Evolutionary conservation across 1,140 invertebrate species (phyloP).

Genomic region (Aphelinus atriplicis): DNA sequence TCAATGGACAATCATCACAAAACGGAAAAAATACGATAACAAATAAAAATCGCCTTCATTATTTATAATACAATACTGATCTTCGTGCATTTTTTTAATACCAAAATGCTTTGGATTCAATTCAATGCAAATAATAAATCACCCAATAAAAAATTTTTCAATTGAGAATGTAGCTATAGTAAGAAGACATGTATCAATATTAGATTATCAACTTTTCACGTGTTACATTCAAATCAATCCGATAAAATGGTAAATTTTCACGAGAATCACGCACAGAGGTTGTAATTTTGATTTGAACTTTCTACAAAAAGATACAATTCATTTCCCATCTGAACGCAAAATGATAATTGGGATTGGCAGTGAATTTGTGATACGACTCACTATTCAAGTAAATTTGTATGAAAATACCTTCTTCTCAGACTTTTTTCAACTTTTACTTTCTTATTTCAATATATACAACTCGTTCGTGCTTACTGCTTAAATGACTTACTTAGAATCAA

Average conservation of each 20-base stretch:
- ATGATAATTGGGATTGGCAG: conserved; percentile 26
- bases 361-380: conserved; percentile 13
- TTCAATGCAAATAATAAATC: no score
- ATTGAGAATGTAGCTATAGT: no score
- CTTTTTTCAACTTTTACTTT: conserved; percentile 22
- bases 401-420: conserved; percentile 35
- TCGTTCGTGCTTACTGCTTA: not conserved
- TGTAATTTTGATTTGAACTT: conserved; percentile 7
- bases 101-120: no score
- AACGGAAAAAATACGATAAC: no score
- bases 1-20: no score
- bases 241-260: conserved; percentile 26
- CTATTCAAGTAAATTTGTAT: conserved; percentile 37
- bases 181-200: no score
- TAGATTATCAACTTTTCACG: not conserved
- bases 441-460: conserved; percentile 23
- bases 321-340: conserved; percentile 16
- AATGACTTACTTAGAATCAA: conserved; percentile 36
- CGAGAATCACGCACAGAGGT: not conserved
- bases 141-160: no score
- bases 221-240: conserved; percentile 14
- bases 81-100: no score
- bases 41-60: no score
- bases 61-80: no score
- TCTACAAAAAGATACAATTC: conserved; percentile 16